A percentile compares a stretch with the other conserved stretches of the same genome.
Conservation (phyloP, 2,797 vertebrate genomes). For the Brachyrhaphis roseni region DNA sequence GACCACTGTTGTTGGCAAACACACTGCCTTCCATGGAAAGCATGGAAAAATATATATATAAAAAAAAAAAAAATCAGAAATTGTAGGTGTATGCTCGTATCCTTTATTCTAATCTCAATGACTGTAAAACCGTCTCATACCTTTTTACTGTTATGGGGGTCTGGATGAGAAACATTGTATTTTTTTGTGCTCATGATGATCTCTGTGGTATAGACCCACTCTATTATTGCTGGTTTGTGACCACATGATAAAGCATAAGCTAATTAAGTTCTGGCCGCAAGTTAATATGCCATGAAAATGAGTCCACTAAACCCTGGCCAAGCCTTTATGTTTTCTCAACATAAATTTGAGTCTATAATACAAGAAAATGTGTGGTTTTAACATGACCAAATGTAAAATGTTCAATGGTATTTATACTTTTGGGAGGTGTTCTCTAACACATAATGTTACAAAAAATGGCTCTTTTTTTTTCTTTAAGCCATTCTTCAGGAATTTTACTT, state of each 20-base stretch:
- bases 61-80: background rate
- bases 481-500: background rate
- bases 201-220: background rate
- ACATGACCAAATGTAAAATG: background rate
- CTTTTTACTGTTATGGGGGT: background rate
- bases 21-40: background rate
- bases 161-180: background rate
- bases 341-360: background rate
- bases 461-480: background rate
- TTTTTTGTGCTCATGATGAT: background rate
- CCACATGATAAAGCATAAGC: conserved; percentile 6
- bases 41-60: background rate
- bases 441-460: no score
- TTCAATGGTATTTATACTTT: background rate
- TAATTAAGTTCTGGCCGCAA: conserved; percentile 12
- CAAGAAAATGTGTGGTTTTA: background rate
- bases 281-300: conserved; percentile 11
- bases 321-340: background rate
- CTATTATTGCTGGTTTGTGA: background rate
- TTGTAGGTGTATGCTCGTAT: background rate
- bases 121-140: background rate
- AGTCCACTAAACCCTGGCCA: background rate
- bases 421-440: background rate
- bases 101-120: background rate
- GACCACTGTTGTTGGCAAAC: background rate